These are phyloP conservation scores for Poecile atricapillus DNA, from an alignment of 2,113 vertebrate genomes.

Conservation along the genomic window DNA sequence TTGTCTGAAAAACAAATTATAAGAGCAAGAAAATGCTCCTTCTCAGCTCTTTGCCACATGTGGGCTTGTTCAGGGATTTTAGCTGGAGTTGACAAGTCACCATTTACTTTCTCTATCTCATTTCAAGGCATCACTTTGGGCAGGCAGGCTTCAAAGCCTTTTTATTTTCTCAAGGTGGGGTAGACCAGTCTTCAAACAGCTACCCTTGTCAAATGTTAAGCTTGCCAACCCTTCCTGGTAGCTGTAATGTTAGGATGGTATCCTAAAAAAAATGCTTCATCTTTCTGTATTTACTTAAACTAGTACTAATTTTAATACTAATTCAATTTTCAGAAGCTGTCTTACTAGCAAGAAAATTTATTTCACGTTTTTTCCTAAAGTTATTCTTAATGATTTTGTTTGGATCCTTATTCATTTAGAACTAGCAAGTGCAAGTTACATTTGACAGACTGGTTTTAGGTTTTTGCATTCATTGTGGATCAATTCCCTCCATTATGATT, in stretches of 20 bases:
- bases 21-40: neutral
- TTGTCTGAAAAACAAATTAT: neutral
- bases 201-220: neutral
- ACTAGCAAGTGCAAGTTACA: neutral
- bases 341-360: neutral
- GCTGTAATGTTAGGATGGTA: rapidly evolving
- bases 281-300: neutral
- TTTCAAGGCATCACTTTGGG: neutral
- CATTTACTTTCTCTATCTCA: neutral
- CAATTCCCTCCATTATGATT: neutral
- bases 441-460: neutral
- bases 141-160: neutral
- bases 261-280: neutral
- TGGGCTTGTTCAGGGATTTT: neutral
- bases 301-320: neutral
- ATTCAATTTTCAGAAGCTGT: neutral
- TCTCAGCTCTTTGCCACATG: neutral
- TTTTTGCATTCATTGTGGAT: neutral
- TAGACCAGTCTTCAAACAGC: neutral
- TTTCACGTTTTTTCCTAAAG: neutral
- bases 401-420: neutral
- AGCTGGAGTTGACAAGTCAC: neutral
- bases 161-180: neutral
- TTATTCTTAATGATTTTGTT: neutral
- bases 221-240: neutral